phyloP scores from a whole-genome alignment of 2,113 vertebrate species.

The Odocoileus virginianus region DNA sequence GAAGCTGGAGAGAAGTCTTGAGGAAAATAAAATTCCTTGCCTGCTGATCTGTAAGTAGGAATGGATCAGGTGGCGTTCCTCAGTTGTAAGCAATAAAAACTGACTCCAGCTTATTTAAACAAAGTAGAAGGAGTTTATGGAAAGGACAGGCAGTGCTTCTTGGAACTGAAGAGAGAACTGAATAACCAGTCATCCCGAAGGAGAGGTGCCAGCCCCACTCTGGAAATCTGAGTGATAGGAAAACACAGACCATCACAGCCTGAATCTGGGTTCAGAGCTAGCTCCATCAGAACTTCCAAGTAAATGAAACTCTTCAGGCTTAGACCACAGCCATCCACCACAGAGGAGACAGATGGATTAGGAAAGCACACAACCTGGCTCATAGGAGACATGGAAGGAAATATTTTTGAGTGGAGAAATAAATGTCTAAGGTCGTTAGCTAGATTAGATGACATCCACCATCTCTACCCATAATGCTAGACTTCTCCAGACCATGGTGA shows the following conservation, averaged over 20 bases:
- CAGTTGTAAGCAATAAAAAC: neutral
- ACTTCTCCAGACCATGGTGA: neutral
- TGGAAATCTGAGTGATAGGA: neutral
- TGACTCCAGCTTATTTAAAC: neutral
- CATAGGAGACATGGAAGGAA: neutral
- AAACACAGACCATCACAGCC: neutral
- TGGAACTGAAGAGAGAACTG: neutral
- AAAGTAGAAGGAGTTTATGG: neutral
- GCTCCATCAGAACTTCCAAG: neutral
- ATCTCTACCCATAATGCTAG: neutral
- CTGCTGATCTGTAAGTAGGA: neutral
- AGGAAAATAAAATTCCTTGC: neutral
- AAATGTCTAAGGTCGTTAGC: neutral
- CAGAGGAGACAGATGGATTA: neutral
- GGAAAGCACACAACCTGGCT: neutral
- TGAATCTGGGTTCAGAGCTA: neutral
- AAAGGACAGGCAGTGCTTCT: neutral
- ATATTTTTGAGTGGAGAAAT: neutral
- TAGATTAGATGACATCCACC: neutral
- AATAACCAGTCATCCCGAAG: neutral
- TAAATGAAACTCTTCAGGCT: neutral
- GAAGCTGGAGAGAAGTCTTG: neutral
- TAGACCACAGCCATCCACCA: neutral
- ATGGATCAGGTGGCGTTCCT: neutral
- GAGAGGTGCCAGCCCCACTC: neutral